These are phyloP conservation scores for Drosophila acutilabella DNA, from an alignment of 2,888 invertebrate species.

Conservation along the genomic window DNA sequence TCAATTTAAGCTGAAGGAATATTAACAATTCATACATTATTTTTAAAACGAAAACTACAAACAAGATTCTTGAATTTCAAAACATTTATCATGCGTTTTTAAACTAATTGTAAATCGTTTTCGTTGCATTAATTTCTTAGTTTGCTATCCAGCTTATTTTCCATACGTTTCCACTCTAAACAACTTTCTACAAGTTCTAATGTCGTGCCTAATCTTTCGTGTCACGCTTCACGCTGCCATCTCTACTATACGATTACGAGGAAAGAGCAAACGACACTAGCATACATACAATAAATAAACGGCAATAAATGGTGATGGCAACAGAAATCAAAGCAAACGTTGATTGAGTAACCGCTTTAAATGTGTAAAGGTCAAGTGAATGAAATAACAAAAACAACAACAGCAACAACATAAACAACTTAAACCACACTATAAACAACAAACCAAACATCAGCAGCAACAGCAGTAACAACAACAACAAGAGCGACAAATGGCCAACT, in stretches of 20 bases:
- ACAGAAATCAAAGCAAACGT: conserved; percentile 60
- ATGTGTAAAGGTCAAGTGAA: conserved; percentile 75
- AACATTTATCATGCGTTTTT: too few species aligned
- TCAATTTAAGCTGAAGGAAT: too few species aligned
- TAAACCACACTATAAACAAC: conserved; percentile 13
- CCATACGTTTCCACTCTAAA: neutral
- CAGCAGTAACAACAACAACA: conserved; percentile 19
- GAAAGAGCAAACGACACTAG: conserved; percentile 38
- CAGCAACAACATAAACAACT: conserved; percentile 28
- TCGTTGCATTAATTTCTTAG: too few species aligned
- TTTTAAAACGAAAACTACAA: too few species aligned
- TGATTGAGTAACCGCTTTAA: conserved; percentile 75
- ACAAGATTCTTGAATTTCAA: too few species aligned
- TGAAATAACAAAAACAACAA: conserved; percentile 30
- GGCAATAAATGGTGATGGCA: conserved; percentile 66
- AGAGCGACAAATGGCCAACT: conserved; percentile 24
- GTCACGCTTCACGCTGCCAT: conserved; percentile 40
- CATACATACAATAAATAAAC: conserved; percentile 67
- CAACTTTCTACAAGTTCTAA: neutral
- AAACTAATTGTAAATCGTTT: too few species aligned
- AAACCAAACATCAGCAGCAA: conserved; percentile 13
- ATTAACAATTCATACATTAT: too few species aligned
- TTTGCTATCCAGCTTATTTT: neutral
- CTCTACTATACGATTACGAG: conserved; percentile 36
- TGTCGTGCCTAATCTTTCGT: conserved; percentile 13